Evolutionary conservation across 2,888 invertebrate species (phyloP), one percentile per base, ranked within the genome.

Genomic region (Monochamus alternatus): DNA sequence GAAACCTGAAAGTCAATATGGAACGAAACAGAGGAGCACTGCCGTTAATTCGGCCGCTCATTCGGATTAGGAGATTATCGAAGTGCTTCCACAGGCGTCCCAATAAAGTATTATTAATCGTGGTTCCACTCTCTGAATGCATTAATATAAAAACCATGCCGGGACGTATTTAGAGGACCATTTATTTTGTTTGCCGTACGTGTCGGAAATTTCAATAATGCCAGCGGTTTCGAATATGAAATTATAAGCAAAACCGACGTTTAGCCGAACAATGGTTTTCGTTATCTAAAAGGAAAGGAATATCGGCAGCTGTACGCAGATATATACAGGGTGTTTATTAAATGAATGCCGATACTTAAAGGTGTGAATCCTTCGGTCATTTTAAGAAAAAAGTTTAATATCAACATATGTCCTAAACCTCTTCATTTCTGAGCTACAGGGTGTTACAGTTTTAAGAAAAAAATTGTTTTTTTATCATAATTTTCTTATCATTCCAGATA

Each of bases 151-250:
- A 60, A 69, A 60, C 60, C 43, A 59, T 69, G 60, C 60, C 69
- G 43, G 14, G n/a, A 60, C 69, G 60, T 69, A 69, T 69, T 69
- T 69, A 69, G 69, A 60, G 31, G 31, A 60, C 69, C 59, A 60
- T 60, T 69, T 62, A 30, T 69, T 69, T 60, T 62, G 44, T 69
- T 69, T 60, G 22, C 47, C n/a, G 60, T 47, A 69, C 69, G 69
- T 69, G 69, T 51, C 60, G 59, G 43, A 69, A 69, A 69, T 69
- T 69, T 60, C 30, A 69, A 69, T 60, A 31, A 12, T 5, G 60
- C 47, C 22, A 59, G 69, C 30, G 60, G 60, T 60, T 47, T 44
- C 43, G 69, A 59, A 69, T 69, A 62, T 51, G 44, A 60, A 69
- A 69, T 60, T 47, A 69, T 60, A 51, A 69, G 30, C 60, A 68